phyloP scores from a whole-genome alignment of 2,113 vertebrate genomes.

The Eulemur macaco region DNA sequence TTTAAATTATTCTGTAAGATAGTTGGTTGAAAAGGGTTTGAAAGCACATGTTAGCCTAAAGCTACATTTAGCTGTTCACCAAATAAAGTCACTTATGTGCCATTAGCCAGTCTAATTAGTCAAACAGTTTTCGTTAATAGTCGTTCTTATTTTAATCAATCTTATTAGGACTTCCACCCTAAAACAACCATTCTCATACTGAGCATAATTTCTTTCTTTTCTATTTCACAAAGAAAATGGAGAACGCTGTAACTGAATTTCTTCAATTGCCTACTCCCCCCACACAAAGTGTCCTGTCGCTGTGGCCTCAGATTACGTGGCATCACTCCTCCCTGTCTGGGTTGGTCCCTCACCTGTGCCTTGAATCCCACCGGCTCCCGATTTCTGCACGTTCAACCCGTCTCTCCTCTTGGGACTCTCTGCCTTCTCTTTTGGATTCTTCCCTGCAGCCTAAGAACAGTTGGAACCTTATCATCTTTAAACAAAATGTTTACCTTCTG shows the following conservation, averaged over 20 bases:
- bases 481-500: neutral
- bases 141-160: neutral
- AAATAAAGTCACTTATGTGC: neutral
- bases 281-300: too few species aligned
- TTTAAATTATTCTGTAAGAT: neutral
- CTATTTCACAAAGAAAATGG: neutral
- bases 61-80: neutral
- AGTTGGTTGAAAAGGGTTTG: neutral
- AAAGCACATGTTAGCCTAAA: neutral
- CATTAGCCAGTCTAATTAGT: neutral
- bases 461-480: neutral
- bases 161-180: neutral
- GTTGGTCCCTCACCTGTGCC: too few species aligned
- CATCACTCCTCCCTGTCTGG: neutral
- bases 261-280: neutral
- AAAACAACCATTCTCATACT: neutral
- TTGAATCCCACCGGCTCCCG: neutral
- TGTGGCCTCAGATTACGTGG: neutral
- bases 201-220: neutral
- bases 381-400: fast-evolving
- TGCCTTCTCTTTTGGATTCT: neutral
- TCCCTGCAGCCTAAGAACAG: neutral
- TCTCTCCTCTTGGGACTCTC: neutral
- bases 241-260: neutral
- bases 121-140: neutral